phyloP scores from a whole-genome alignment of 2,113 vertebrate species.

The Aleadryas rufinucha region DNA sequence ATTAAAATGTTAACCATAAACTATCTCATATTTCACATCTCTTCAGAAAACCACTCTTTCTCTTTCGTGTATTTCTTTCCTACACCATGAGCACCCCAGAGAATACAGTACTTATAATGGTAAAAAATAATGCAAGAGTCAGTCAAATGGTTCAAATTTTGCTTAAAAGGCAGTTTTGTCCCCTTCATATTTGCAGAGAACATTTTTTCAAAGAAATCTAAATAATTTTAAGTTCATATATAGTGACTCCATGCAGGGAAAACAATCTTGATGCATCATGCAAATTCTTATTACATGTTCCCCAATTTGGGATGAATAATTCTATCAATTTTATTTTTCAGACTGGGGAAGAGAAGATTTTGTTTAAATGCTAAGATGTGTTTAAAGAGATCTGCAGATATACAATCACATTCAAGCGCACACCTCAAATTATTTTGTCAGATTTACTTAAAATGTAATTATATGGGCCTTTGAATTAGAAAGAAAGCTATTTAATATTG shows the following conservation, averaged over 20 bases:
- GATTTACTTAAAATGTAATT: neutral
- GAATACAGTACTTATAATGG: neutral
- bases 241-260: neutral
- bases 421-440: neutral
- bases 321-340: neutral
- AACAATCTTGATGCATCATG: neutral
- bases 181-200: neutral
- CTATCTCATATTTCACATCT: neutral
- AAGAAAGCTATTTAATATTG: neutral
- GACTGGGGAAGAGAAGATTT: neutral
- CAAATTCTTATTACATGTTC: neutral
- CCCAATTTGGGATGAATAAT: neutral
- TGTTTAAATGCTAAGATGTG: neutral
- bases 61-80: neutral
- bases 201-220: neutral
- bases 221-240: neutral
- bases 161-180: neutral
- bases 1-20: neutral
- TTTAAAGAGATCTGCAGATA: neutral
- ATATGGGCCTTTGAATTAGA: neutral
- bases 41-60: neutral
- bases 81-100: fast-evolving
- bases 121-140: neutral
- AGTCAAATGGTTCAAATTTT: neutral
- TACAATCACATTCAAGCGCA: neutral